Conservation (phyloP, 30 jellyfish, hydroid and myxozoan species). For the Catostylus mosaicus region DNA sequence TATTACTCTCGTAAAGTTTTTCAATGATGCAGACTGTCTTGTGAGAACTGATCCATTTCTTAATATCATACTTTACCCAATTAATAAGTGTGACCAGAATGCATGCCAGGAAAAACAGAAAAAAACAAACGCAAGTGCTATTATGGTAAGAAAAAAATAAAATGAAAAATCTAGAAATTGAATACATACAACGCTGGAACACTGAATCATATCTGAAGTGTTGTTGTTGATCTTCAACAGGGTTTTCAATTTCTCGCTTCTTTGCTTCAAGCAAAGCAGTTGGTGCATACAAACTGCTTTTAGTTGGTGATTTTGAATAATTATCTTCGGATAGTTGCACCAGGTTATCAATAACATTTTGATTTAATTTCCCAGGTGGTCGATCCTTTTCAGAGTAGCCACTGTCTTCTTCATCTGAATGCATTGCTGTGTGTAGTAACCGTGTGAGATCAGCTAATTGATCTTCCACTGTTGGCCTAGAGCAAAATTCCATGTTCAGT, state of each 20-base stretch:
- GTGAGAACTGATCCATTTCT: too few relatives aligned
- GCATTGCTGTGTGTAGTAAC: slow-evolving; percentile 84
- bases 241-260: slow-evolving; percentile 64
- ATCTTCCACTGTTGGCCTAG: slow-evolving; percentile 86
- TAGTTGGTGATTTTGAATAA: slow-evolving; percentile 66
- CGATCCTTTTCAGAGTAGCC: slow-evolving; percentile 44
- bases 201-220: slow-evolving; percentile 11
- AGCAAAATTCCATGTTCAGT: too few relatives aligned
- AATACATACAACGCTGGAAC: not conserved
- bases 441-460: slow-evolving; percentile 85
- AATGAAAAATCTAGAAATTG: not conserved
- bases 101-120: too few relatives aligned
- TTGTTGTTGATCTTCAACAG: slow-evolving; percentile 33
- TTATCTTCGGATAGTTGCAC: slow-evolving; percentile 58
- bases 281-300: slow-evolving; percentile 58
- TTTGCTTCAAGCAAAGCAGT: slow-evolving; percentile 59
- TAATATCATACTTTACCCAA: too few relatives aligned
- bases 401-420: slow-evolving; percentile 82
- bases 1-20: too few relatives aligned
- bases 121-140: too few relatives aligned
- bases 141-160: not conserved
- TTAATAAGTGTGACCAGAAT: too few relatives aligned
- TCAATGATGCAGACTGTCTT: too few relatives aligned
- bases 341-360: slow-evolving; percentile 58
- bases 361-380: slow-evolving; percentile 88